Percentiles rank a stretch among this genome's conserved stretches.
Conservation (phyloP, 2,888 invertebrate species). For the Meiosimyza platycephala region DNA sequence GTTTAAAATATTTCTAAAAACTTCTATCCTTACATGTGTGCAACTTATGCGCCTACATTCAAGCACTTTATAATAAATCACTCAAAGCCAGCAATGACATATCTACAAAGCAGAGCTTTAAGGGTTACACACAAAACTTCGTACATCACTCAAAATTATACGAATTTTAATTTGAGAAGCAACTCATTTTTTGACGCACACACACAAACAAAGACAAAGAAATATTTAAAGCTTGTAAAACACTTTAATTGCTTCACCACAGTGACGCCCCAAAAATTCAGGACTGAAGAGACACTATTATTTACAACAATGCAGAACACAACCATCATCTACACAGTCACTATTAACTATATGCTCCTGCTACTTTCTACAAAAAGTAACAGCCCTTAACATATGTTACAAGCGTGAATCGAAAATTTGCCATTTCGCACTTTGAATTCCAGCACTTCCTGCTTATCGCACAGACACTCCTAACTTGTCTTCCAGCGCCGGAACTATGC, state of each 20-base stretch:
- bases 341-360: too few species aligned
- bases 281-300: background rate
- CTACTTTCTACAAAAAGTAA: background rate
- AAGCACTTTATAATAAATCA: too few species aligned
- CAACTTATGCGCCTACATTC: too few species aligned
- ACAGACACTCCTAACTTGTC: background rate
- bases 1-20: too few species aligned
- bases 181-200: too few species aligned
- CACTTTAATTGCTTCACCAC: slow-evolving; percentile 18
- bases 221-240: slow-evolving; percentile 1
- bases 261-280: background rate
- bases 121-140: too few species aligned
- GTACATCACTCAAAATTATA: too few species aligned
- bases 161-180: too few species aligned
- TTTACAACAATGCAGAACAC: background rate
- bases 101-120: too few species aligned
- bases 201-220: background rate
- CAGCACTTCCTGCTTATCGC: background rate
- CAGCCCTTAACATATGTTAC: background rate
- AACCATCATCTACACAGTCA: too few species aligned
- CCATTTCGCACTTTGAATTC: slow-evolving; percentile 9
- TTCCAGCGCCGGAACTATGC: slow-evolving; percentile 13
- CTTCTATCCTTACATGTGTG: too few species aligned
- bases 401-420: slow-evolving; percentile 2
- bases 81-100: too few species aligned